Percentiles rank a stretch among this genome's conserved stretches.
Conservation (phyloP, 2,113 vertebrate genomes). For the Xenopus borealis region DNA sequence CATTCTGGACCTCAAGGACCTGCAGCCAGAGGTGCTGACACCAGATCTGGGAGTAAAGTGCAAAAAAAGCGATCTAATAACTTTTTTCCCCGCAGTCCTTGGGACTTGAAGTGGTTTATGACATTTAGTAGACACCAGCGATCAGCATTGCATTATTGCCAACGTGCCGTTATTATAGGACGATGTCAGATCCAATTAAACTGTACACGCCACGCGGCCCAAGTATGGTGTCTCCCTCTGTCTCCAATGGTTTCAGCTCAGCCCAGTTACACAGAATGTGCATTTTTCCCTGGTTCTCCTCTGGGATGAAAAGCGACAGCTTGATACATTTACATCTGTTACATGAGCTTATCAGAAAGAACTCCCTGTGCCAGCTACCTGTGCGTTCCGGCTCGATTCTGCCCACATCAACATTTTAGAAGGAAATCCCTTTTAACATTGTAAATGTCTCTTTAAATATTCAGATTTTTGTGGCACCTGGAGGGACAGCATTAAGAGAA, state of each 20-base stretch:
- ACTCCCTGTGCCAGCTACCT: slow-evolving; percentile 13
- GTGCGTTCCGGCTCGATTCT: not conserved
- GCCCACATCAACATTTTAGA: not conserved
- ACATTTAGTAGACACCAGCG: too few species aligned
- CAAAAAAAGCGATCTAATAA: too few species aligned
- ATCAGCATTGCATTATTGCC: not conserved
- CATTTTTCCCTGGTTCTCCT: slow-evolving; percentile 7
- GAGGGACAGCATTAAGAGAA: too few species aligned
- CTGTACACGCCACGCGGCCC: not conserved
- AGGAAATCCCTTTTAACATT: not conserved
- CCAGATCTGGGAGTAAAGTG: too few species aligned
- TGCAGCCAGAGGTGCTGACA: too few species aligned
- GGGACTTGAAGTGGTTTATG: too few species aligned
- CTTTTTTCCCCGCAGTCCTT: too few species aligned
- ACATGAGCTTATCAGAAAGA: slow-evolving; percentile 17
- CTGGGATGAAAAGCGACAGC: slow-evolving; percentile 14
- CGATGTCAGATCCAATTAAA: slow-evolving; percentile 19
- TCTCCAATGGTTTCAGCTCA: slow-evolving; percentile 10
- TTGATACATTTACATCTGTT: slow-evolving; percentile 10
- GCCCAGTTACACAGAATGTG: slow-evolving; percentile 9
- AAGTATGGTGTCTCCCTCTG: slow-evolving; percentile 4
- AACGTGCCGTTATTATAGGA: not conserved
- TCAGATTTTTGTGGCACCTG: not conserved
- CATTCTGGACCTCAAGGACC: too few species aligned
- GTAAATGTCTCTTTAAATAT: slow-evolving; percentile 10